Percentiles rank a stretch among this genome's conserved stretches.
Evolutionary conservation across 2,113 vertebrate genomes (phyloP).

Genomic region (Heloderma charlesbogerti): DNA sequence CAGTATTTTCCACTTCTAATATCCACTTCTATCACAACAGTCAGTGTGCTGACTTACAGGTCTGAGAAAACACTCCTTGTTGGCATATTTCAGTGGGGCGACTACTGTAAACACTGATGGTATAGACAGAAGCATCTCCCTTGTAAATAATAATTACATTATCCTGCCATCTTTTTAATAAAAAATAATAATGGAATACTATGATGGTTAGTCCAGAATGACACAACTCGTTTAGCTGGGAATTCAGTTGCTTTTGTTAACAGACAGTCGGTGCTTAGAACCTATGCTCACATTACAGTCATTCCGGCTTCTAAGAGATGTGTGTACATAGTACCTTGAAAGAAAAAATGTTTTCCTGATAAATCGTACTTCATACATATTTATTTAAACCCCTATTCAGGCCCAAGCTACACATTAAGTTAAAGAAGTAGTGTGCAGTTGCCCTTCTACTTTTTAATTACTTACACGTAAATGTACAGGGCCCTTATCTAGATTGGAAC

Average conservation of each 20-base stretch:
- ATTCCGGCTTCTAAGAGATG: not conserved
- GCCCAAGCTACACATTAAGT: too few relatives aligned
- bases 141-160: slow-evolving; percentile 62
- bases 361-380: not conserved
- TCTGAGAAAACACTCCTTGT: slow-evolving; percentile 59
- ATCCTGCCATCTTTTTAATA: slow-evolving; percentile 22
- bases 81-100: slow-evolving; percentile 56
- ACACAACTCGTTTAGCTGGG: slow-evolving; percentile 33
- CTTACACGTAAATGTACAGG: too few relatives aligned
- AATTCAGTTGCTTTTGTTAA: slow-evolving; percentile 43
- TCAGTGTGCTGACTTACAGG: slow-evolving; percentile 50
- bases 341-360: not conserved
- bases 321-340: not conserved
- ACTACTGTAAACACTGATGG: slow-evolving; percentile 50
- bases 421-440: too few relatives aligned
- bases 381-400: not conserved
- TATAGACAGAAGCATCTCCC: slow-evolving; percentile 58
- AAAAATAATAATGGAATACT: not conserved
- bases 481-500: too few relatives aligned
- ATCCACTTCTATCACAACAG: slow-evolving; percentile 60
- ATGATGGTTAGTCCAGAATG: slow-evolving; percentile 39
- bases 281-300: not conserved
- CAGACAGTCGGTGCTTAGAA: slow-evolving; percentile 23
- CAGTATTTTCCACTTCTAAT: slow-evolving; percentile 62
- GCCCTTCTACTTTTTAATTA: too few relatives aligned